Percentiles rank a stretch among this genome's conserved stretches.
Evolutionary conservation across 2,888 invertebrate species (phyloP).

Genomic region (Corythucha ciliata): DNA sequence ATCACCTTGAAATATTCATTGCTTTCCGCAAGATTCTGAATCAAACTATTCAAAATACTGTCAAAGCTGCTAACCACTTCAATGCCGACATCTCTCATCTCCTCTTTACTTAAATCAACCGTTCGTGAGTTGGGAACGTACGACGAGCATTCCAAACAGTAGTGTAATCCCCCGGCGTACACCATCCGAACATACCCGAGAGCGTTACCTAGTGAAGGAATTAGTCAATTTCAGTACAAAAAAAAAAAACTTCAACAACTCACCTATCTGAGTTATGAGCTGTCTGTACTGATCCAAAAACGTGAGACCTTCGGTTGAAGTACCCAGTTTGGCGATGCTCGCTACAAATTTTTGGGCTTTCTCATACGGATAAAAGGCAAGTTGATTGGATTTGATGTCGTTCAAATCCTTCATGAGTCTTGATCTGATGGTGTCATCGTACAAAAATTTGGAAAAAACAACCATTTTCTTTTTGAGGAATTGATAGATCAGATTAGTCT

Average conservation of each 20-base stretch:
- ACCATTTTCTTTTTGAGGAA: conserved; percentile 87
- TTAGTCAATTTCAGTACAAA: not conserved
- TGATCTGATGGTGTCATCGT: conserved; percentile 95
- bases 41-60: conserved; percentile 64
- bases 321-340: conserved; percentile 77
- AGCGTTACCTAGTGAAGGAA: conserved; percentile 57
- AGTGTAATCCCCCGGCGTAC: conserved; percentile 85
- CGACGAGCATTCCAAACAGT: conserved; percentile 80
- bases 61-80: conserved; percentile 64
- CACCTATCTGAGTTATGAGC: conserved; percentile 85
- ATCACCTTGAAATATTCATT: conserved; percentile 73
- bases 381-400: conserved; percentile 57
- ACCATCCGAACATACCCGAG: conserved; percentile 93
- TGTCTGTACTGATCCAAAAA: conserved; percentile 89
- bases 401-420: conserved; percentile 82
- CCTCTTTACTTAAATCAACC: conserved; percentile 51
- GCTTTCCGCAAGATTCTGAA: conserved; percentile 75
- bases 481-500: conserved; percentile 81
- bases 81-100: conserved; percentile 51
- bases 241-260: conserved; percentile 22
- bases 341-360: conserved; percentile 89
- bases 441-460: conserved; percentile 92
- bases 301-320: conserved; percentile 68
- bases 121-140: conserved; percentile 76
- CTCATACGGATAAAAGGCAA: conserved; percentile 73